Percentiles rank a stretch among this genome's conserved stretches.
These are phyloP conservation scores for Aradus depressus DNA, from an alignment of 2,888 invertebrate species.

Conservation along the genomic window DNA sequence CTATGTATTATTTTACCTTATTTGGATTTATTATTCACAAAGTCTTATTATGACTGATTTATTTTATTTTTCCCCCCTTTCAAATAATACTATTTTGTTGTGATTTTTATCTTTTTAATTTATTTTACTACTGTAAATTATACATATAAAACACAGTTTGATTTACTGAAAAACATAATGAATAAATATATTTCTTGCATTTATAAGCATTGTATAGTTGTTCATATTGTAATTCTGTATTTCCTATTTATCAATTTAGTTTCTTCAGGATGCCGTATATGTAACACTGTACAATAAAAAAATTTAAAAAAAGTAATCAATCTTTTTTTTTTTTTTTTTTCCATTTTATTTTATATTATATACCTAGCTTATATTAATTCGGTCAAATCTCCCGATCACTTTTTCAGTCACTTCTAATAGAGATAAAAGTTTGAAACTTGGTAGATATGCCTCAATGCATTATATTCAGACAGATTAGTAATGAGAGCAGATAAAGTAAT, in stretches of 20 bases:
- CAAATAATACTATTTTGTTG: neutral
- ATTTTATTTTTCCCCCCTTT: neutral
- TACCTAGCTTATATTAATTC: no score
- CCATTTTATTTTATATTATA: no score
- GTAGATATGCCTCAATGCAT: no score
- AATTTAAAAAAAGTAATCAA: no score
- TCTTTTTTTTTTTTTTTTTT: no score
- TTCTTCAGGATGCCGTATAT: conserved; percentile 8
- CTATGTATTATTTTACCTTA: conserved; percentile 6
- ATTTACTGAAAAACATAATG: no score
- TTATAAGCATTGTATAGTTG: conserved; percentile 10
- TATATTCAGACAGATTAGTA: no score
- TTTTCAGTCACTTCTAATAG: no score
- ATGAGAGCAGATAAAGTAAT: no score
- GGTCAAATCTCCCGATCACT: no score
- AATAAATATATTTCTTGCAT: conserved; percentile 8
- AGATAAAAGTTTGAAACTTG: no score
- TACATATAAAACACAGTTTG: no score
- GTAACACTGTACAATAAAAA: conserved; percentile 18
- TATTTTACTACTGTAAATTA: conserved; percentile 8
- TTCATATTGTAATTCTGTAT: conserved; percentile 4
- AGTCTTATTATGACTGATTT: conserved; percentile 11
- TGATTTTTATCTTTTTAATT: conserved; percentile 1
- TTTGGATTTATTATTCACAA: neutral
- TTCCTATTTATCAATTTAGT: conserved; percentile 2